Evolutionary conservation across 1,140 invertebrate species (phyloP), one percentile per base, ranked within the genome.

Genomic region (Papilio aristodemus): DNA sequence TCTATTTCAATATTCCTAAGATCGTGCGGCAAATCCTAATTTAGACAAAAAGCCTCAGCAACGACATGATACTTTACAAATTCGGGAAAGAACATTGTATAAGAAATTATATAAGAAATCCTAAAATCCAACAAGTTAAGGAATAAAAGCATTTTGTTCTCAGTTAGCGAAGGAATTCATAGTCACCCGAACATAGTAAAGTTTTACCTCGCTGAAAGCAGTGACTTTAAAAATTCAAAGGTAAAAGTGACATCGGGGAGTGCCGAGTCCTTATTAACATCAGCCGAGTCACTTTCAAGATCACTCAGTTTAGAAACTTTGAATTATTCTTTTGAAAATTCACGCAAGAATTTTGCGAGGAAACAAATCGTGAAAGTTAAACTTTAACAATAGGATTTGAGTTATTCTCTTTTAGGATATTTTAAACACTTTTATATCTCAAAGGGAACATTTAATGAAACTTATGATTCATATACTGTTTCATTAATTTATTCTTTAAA

Each of bases 211-310:
- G 58, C 46, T 66, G 63, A 66, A 66, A 68, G 38, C 67, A 71
- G 73, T 73, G 70, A 75, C 70, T 80, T 84, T 79, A 85, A 81
- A 85, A 79, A 85, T 85, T 85, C 80, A 85, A 70, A 69, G 72
- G 73, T 72, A 73, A 71, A 77, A 79, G 77, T 84, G 79, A 82
- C 82, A 78, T 76, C 72, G 70, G 63, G 63, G 73, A 75, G 72
- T 74, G 74, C 68, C 75, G 72, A 75, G 59, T 60, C 69, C 70
- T 80, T 81, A 83, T 85, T 85, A 85, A 79, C 79, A 81, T 79
- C 76, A 67, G 75, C 67, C 70, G 68, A 81, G 79, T 74, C 76
- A 81, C 79, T 81, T 77, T 76, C 72, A 63, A 68, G 73, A 78
- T 78, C 76, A 71, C 72, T 70, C 78, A 70, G 67, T 76, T 78